Evolutionary conservation across 2,797 vertebrate genomes (phyloP).

Genomic region (Enteromius trimaculatus): DNA sequence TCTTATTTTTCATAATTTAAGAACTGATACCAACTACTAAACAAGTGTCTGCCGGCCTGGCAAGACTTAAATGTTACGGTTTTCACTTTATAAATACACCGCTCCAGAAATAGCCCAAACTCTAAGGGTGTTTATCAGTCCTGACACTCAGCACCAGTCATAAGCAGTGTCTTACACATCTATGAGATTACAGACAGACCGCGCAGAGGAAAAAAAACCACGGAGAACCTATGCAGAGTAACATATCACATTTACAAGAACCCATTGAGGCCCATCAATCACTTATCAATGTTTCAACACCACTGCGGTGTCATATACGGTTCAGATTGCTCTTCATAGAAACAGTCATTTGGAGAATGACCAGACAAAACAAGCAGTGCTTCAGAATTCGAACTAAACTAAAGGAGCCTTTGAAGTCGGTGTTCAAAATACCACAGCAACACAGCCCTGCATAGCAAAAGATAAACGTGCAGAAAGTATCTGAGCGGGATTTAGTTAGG

Average conservation of each 20-base stretch:
- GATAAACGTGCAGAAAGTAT: slow-evolving; percentile 45
- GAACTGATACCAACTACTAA: not conserved
- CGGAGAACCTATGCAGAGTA: not conserved
- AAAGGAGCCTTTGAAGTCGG: slow-evolving; percentile 1
- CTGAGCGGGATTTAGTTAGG: slow-evolving; percentile 66
- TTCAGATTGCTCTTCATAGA: slow-evolving; percentile 17
- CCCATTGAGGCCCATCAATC: slow-evolving; percentile 26
- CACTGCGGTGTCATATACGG: slow-evolving; percentile 9
- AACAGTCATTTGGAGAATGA: slow-evolving; percentile 10
- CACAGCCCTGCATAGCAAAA: slow-evolving; percentile 42
- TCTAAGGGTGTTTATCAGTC: slow-evolving; percentile 24
- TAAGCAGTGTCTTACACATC: slow-evolving; percentile 28
- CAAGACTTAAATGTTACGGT: not conserved
- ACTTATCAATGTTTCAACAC: slow-evolving; percentile 37
- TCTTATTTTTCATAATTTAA: not conserved
- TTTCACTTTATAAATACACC: slow-evolving; percentile 22
- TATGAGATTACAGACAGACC: slow-evolving; percentile 1
- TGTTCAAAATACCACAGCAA: slow-evolving; percentile 58
- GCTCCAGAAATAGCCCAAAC: slow-evolving; percentile 16
- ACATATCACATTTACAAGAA: slow-evolving; percentile 35
- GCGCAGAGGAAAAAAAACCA: not conserved
- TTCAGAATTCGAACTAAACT: slow-evolving; percentile 4
- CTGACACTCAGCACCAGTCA: slow-evolving; percentile 33
- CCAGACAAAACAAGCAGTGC: slow-evolving; percentile 10
- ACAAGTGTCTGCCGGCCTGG: not conserved